Conservation (phyloP, 37 sponge, comb jelly and placozoan species). For the Cladorhizidae sp. region DNA sequence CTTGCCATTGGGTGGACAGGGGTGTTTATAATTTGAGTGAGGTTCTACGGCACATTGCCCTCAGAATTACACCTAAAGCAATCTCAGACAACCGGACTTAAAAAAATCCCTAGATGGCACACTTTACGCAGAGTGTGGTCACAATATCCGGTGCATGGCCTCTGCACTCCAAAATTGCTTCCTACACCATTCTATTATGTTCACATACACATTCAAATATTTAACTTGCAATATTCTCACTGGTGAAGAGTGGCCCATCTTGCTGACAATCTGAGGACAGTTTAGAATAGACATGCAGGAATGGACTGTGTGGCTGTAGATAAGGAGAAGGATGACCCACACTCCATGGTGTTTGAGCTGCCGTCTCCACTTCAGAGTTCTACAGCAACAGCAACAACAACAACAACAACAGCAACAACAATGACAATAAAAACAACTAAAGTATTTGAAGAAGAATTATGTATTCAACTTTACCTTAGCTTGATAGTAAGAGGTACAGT, state of each 20-base stretch:
- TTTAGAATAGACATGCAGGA: conserved; percentile 58
- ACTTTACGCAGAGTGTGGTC: too few species aligned
- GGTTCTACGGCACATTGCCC: too few species aligned
- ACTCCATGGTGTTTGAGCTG: conserved; percentile 40
- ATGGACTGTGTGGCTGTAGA: conserved; percentile 57
- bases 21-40: too few species aligned
- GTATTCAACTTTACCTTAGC: neutral
- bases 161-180: too few species aligned
- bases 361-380: neutral
- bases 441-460: neutral
- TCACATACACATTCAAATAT: too few species aligned
- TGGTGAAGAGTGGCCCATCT: neutral
- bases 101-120: too few species aligned
- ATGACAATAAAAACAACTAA: too few species aligned
- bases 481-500: conserved; percentile 25
- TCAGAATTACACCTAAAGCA: too few species aligned
- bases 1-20: too few species aligned
- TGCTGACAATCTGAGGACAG: conserved; percentile 40
- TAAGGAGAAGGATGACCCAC: conserved; percentile 63
- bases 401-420: neutral
- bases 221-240: neutral
- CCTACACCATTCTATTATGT: too few species aligned
- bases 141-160: too few species aligned
- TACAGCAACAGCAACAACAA: neutral
- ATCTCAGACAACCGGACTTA: too few species aligned